Evolutionary conservation across 2,113 vertebrate genomes (phyloP), one percentile per base, ranked within the genome.

Genomic region (Seriola dumerili): DNA sequence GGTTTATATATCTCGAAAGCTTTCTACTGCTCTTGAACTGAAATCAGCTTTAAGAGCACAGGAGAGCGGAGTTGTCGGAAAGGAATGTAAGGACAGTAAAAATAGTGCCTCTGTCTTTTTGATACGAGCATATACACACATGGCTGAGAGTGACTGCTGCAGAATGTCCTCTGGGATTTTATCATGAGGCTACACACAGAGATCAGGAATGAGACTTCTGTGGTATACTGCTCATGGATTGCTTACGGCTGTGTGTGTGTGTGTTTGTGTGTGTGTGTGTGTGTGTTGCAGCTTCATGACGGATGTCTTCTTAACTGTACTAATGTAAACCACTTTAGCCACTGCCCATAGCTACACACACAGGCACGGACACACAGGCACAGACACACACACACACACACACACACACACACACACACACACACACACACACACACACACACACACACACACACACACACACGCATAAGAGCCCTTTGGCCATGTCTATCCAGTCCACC

Each of bases 291-390:
- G 59, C 64, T 80, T 59, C 29, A 70, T 89, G 92, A 91, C 88
- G 91, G 89, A 92, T 89, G 91, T 90, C 87, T 78, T 88, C 83
- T 84, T 93, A 93, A 93, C 83, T 88, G 88, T 83, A 94, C 89
- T 92, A 93, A 94, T 93, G 85, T 84, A 91, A 91, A 92, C 71
- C 78, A 81, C 72, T 92, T 91, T 85, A 88, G 59, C 76, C 75
- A 58, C n/a, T 57, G 63, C 80, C 84, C 61, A 52, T 50, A 84
- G 89, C 83, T 52, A 23, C 76, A 81, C 32, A 62, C 61, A 85
- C 5, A 67, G 57, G 50, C 46, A 70, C 25, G 25, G 25, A 29
- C 25, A 29, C 25, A 29, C 25, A 29, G 25, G 25, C 25, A 29
- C 25, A 2, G 25, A 71, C 14, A 42, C 4, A 74, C 14, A 42